A percentile compares a stretch with the other conserved stretches of the same genome.
phyloP scores from a whole-genome alignment of 1,140 invertebrate species.

The Drosophila arizonae region DNA sequence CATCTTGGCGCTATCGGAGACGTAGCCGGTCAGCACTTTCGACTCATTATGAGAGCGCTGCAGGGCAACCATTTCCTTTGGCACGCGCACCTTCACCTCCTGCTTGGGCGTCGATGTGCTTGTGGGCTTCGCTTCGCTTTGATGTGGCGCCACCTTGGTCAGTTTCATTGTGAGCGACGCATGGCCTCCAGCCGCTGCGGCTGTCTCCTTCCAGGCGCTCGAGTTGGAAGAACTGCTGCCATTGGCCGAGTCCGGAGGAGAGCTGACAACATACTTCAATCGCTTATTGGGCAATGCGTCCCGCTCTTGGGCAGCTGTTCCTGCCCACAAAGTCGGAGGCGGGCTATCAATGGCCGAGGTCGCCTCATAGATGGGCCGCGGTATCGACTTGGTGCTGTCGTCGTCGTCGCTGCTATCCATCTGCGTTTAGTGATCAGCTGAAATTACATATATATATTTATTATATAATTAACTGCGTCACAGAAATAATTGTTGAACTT shows the following conservation, averaged over 20 bases:
- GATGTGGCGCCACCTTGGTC: constrained; percentile 50
- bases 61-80: constrained; percentile 63
- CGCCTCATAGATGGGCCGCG: constrained; percentile 71
- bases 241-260: constrained; percentile 54
- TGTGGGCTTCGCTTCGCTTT: neutral
- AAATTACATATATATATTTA: too few species aligned
- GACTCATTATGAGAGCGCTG: constrained; percentile 74
- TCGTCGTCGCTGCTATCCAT: constrained; percentile 68
- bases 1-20: constrained; percentile 49
- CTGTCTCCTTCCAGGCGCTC: constrained; percentile 35
- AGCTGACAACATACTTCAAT: constrained; percentile 66
- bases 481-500: too few species aligned
- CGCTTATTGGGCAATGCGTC: constrained; percentile 56
- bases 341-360: constrained; percentile 69
- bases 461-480: too few species aligned
- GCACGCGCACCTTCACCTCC: constrained; percentile 30
- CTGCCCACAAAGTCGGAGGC: constrained; percentile 38
- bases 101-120: constrained; percentile 53
- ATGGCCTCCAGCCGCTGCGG: constrained; percentile 27
- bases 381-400: constrained; percentile 73
- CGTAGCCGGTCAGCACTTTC: constrained; percentile 71
- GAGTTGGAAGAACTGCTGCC: constrained; percentile 59
- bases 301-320: constrained; percentile 34
- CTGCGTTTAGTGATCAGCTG: constrained; percentile 1
- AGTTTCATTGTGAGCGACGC: constrained; percentile 68